These are phyloP conservation scores for Zootermopsis nevadensis DNA, from an alignment of 2,888 invertebrate species.

Conservation along the genomic window DNA sequence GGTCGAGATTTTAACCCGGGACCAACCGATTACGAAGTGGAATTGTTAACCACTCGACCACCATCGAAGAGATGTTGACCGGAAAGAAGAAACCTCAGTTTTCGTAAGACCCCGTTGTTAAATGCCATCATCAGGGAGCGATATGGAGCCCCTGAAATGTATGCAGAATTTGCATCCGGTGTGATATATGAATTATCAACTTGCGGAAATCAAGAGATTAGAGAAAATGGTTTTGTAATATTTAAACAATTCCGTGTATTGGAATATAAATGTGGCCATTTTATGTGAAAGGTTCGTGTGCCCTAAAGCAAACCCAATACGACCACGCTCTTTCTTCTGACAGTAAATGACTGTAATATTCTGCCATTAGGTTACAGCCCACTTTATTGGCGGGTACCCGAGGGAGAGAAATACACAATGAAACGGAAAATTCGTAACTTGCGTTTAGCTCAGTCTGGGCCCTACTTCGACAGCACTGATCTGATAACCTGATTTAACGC, in stretches of 20 bases:
- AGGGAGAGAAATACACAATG: background rate
- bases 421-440: background rate
- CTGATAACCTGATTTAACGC: constrained; percentile 11
- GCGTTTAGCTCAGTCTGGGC: background rate
- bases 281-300: background rate
- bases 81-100: too few species aligned
- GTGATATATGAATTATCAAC: background rate
- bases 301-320: background rate
- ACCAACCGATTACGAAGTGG: too few species aligned
- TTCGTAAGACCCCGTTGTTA: too few species aligned
- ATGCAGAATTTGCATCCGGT: background rate
- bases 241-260: background rate
- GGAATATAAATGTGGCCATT: background rate
- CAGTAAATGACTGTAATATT: background rate
- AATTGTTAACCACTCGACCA: too few species aligned
- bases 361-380: background rate
- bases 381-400: background rate
- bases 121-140: background rate
- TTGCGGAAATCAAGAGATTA: too few species aligned
- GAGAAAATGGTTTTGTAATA: too few species aligned
- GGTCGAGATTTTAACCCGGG: too few species aligned
- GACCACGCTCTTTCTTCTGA: background rate
- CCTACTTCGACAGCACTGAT: constrained; percentile 5
- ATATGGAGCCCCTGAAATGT: background rate
- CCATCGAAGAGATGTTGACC: too few species aligned